phyloP scores from a whole-genome alignment of 2,113 vertebrate genomes.

The Aramus guarauna region DNA sequence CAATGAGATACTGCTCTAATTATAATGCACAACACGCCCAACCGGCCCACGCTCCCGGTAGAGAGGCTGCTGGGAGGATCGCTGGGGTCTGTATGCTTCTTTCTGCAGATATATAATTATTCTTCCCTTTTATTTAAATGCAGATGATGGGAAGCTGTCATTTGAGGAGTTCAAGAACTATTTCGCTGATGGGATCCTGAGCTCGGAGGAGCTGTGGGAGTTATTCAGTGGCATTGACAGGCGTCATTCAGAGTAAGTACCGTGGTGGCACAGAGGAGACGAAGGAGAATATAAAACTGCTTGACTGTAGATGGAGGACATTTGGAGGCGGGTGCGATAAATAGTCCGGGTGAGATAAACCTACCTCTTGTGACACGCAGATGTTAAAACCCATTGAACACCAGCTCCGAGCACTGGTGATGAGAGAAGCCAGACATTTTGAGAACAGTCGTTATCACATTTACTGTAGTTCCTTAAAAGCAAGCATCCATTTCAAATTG shows the following conservation, averaged over 20 bases:
- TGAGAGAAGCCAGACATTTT: neutral
- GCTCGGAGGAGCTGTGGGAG: slow-evolving; percentile 87
- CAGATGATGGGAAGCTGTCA: slow-evolving; percentile 95
- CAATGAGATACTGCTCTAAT: neutral
- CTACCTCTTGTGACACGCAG: neutral
- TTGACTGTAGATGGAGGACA: neutral
- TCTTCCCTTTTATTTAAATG: neutral
- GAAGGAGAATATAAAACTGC: neutral
- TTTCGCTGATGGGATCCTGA: slow-evolving; percentile 92
- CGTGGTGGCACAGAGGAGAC: neutral
- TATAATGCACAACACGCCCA: neutral
- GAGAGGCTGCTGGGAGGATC: neutral
- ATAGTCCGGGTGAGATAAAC: slow-evolving; percentile 20
- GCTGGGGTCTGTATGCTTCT: neutral
- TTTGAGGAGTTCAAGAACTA: slow-evolving; percentile 98
- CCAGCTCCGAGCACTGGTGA: neutral
- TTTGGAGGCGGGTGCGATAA: slow-evolving; percentile 6
- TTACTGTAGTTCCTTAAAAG: neutral
- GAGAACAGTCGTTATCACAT: neutral
- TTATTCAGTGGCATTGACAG: slow-evolving; percentile 90
- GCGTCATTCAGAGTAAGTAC: slow-evolving; percentile 84
- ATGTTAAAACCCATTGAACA: neutral
- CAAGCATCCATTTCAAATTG: neutral
- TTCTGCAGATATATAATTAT: slow-evolving; percentile 16
- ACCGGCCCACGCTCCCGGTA: neutral